Evolutionary conservation across 2,888 invertebrate species (phyloP), one percentile per base, ranked within the genome.

Genomic region (Tiphia femorata): DNA sequence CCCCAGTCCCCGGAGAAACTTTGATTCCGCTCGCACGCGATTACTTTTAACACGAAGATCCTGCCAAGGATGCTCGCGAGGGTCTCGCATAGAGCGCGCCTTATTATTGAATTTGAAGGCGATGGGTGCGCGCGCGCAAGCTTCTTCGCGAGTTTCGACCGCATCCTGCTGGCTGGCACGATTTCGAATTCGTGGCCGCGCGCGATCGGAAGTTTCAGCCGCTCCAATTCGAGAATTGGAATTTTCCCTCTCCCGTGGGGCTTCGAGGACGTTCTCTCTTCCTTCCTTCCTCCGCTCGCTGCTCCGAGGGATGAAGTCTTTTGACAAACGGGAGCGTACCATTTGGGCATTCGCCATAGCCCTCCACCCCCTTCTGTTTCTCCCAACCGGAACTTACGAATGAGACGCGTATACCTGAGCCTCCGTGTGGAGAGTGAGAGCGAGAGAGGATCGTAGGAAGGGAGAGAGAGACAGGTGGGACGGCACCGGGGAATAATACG

Each of bases 401-500:
- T 43, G 46, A 47, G 56, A 53, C 62, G 54, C 49, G 25, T 25
- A 12, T 60, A 47, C 44, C 46, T 30, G 27, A 16, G 41, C 14
- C 20, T 25, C 43, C 52, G 44, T 29, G 42, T n/a, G n/a, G 41
- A 23, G 23, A 23, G 10, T 10, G 42, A 27, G 17, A n/a, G 23
- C n/a, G 16, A 1, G 42, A 20, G 41, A 41, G 33, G 33, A 33
- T 33, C n/a, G n/a, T n/a, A n/a, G n/a, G n/a, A n/a, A 33, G 49
- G 49, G 12, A 27, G 4, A 47, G 40, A 43, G 29, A 12, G 50
- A 29, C 16, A 25, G 20, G 60, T 41, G 58, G 33, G 33, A 25
- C n/a, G 51, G 30, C 46, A 52, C 54, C 49, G 58, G 57, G 67
- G 59, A 71, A 67, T 70, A 72, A 70, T 70, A 62, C 63, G 69